phyloP scores from a whole-genome alignment of 2,113 vertebrate genomes.

The Gorilla gorilla region DNA sequence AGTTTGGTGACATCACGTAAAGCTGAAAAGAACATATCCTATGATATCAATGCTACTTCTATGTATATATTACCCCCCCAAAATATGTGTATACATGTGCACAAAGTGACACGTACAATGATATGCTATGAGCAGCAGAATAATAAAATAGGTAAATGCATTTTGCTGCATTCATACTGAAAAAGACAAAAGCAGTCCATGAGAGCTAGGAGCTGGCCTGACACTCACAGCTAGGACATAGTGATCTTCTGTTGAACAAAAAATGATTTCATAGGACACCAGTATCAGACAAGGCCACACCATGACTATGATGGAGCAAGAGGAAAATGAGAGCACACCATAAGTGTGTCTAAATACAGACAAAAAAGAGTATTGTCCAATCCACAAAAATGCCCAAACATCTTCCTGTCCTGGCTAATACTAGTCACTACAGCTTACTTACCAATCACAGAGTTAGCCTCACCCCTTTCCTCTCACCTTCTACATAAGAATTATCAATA shows the following conservation, averaged over 20 bases:
- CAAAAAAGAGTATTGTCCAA: not conserved
- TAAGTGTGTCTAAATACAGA: not conserved
- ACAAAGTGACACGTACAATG: not conserved
- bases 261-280: not conserved
- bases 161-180: not conserved
- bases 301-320: not conserved
- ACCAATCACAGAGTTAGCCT: not conserved
- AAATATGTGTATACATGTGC: not conserved
- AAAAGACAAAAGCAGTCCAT: not conserved
- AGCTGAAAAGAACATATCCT: not conserved
- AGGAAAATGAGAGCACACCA: not conserved
- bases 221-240: not conserved
- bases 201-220: not conserved
- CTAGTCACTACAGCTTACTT: not conserved
- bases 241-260: not conserved
- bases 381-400: constrained; percentile 14
- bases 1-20: not conserved
- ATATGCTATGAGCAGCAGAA: not conserved
- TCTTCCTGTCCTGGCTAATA: not conserved
- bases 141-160: not conserved
- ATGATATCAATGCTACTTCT: not conserved
- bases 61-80: not conserved
- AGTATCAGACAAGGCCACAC: not conserved
- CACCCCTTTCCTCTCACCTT: not conserved
- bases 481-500: constrained; percentile 1